These are phyloP conservation scores for Saccostrea cuccullata DNA, from an alignment of 1,140 invertebrate species.

Conservation along the genomic window DNA sequence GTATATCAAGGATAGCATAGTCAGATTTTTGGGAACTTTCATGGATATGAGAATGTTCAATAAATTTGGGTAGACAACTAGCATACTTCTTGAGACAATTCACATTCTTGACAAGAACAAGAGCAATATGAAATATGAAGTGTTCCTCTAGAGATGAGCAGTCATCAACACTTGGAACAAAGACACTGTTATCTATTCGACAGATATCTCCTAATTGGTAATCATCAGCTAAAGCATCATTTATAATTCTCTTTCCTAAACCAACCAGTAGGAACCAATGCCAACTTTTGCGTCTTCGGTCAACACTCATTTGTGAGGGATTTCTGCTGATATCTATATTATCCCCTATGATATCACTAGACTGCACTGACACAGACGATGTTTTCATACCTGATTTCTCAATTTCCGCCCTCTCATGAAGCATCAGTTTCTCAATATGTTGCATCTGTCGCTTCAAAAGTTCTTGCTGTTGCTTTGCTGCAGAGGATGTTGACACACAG, in stretches of 20 bases:
- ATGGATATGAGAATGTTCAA: neutral
- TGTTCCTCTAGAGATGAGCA: conserved; percentile 37
- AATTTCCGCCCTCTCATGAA: too few species aligned
- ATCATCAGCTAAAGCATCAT: conserved; percentile 5
- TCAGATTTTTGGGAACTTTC: conserved; percentile 49
- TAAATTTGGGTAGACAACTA: neutral
- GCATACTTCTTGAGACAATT: conserved; percentile 33
- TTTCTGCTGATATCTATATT: conserved; percentile 49
- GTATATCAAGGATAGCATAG: conserved; percentile 48
- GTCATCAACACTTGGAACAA: conserved; percentile 16
- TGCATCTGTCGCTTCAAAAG: conserved; percentile 33
- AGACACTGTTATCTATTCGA: conserved; percentile 5
- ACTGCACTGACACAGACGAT: too few species aligned
- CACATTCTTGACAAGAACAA: conserved; percentile 51
- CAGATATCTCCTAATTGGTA: neutral
- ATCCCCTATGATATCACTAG: neutral
- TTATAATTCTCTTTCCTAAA: conserved; percentile 51
- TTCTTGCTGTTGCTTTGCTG: conserved; percentile 7
- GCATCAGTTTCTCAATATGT: neutral
- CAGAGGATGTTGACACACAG: conserved; percentile 36
- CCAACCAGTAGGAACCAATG: neutral
- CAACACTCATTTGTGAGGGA: conserved; percentile 50
- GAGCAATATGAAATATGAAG: conserved; percentile 47
- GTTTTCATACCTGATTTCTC: too few species aligned
- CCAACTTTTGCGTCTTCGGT: conserved; percentile 38